These are phyloP conservation scores for Trachythela sp. DNA, from an alignment of 64 coral and sea anemone species.

Conservation along the genomic window DNA sequence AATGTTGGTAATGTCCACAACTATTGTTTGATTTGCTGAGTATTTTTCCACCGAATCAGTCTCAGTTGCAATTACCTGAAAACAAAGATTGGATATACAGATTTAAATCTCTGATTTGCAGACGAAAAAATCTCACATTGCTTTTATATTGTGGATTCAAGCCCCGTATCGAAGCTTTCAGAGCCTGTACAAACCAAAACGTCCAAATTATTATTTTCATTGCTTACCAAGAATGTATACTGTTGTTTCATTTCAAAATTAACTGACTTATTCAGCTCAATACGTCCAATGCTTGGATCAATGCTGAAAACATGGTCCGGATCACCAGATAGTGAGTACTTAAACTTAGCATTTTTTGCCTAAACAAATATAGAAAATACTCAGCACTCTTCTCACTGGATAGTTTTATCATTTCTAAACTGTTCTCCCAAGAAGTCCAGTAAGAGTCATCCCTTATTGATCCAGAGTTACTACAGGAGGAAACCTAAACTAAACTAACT, in stretches of 20 bases:
- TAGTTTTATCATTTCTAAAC: too few species aligned
- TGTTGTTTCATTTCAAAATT: slow-evolving; percentile 9
- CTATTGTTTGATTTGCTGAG: not conserved
- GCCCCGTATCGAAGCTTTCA: too few species aligned
- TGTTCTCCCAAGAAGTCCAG: too few species aligned
- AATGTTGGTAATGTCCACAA: not conserved
- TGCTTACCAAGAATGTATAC: not conserved
- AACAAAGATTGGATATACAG: not conserved
- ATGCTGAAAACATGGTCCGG: not conserved
- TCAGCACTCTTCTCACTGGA: too few species aligned
- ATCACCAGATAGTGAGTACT: not conserved
- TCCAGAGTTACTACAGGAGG: too few species aligned
- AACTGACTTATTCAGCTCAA: not conserved
- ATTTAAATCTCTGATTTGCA: not conserved
- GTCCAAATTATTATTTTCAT: too few species aligned
- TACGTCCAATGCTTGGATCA: not conserved
- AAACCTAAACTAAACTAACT: too few species aligned
- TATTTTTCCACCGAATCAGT: not conserved
- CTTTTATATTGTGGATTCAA: too few species aligned
- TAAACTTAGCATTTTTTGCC: not conserved
- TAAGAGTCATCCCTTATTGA: too few species aligned
- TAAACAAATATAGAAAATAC: not conserved
- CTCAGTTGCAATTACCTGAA: slow-evolving; percentile 3
- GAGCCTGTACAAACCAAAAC: too few species aligned
- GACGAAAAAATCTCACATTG: not conserved